Evolutionary conservation across 2,113 vertebrate species (phyloP).

Genomic region (Grantiella picta): DNA sequence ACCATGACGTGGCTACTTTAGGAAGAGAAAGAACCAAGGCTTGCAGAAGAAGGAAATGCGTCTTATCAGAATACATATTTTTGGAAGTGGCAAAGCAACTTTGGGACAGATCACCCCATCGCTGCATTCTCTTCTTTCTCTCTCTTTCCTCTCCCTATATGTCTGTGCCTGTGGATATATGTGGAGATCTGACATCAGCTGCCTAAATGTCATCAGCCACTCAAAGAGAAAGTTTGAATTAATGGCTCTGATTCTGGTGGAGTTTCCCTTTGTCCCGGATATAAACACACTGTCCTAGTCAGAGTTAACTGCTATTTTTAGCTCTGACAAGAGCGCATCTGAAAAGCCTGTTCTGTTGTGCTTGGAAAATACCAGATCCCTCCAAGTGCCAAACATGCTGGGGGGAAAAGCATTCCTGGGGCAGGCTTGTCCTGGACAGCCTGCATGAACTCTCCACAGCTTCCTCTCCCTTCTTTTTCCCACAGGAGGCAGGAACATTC

Average conservation of each 20-base stretch:
- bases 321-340: conserved; percentile 17
- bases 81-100: neutral
- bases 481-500: rapidly evolving
- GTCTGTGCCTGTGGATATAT: neutral
- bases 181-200: neutral
- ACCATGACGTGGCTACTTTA: neutral
- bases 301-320: conserved; percentile 34
- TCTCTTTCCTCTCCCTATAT: neutral
- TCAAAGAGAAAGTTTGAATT: neutral
- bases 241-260: neutral
- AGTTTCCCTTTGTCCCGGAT: conserved; percentile 1
- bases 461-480: neutral
- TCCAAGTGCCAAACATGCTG: neutral
- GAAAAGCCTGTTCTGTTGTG: neutral
- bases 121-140: neutral
- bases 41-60: neutral
- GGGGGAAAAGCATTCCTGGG: neutral
- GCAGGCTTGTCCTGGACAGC: neutral
- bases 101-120: neutral
- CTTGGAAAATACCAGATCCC: conserved; percentile 18
- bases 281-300: neutral
- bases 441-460: neutral
- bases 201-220: neutral
- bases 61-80: neutral
- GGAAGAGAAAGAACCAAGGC: neutral